Base-by-base conservation (phyloP, 2,113 vertebrate genomes). In the Cinclus cinclus region DNA sequence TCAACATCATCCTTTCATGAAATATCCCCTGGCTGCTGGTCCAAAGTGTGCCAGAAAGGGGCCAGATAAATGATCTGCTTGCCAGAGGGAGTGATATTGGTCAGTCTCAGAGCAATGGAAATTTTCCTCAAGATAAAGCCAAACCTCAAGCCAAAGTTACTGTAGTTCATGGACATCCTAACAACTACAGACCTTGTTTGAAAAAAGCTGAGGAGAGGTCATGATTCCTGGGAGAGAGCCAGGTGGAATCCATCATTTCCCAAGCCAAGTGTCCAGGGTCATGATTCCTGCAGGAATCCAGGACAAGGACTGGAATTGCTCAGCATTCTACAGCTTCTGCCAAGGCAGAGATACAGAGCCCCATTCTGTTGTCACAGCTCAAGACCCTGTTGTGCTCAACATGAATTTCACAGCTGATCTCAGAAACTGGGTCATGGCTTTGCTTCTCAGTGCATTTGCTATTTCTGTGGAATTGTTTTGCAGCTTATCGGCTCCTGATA, bases 41-140 rank as follows among this genome's bases (percentile, higher is more conserved):
- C 68, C 81, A 1, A 86, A 67, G 35, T 62, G 64, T 68, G 24
- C 53, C 68, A 86, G 68, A 60, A 41, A 78, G 53, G 64, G n/a
- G 71, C 82, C 80, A 93, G 80, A 77, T 63, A 92, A 93, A 86
- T 31, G 41, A 46, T 42, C 75, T 81, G 9, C 47, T 74, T 89
- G 69, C 69, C 83, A 89, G 44, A 81, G 28, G 18, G 17, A 83
- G 11, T 33, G 76, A 78, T 67, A 70, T 6, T 70, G 47, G 88
- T 68, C 68, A 93, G 2, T 28, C 69, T 53, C 53, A 82, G 31
- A 82, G 93, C 60, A 86, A 81, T 65, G 76, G 92, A 93, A 96
- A 93, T 78, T 96, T 94, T 94, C 55, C 69, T 95, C 55, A 87
- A 90, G 79, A 90, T 81, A 92, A 97, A 95, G 41, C 58, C 90